These are phyloP conservation scores for Caenorhabditis sp. DNA, from an alignment of 2,888 invertebrate genomes.

Conservation along the genomic window DNA sequence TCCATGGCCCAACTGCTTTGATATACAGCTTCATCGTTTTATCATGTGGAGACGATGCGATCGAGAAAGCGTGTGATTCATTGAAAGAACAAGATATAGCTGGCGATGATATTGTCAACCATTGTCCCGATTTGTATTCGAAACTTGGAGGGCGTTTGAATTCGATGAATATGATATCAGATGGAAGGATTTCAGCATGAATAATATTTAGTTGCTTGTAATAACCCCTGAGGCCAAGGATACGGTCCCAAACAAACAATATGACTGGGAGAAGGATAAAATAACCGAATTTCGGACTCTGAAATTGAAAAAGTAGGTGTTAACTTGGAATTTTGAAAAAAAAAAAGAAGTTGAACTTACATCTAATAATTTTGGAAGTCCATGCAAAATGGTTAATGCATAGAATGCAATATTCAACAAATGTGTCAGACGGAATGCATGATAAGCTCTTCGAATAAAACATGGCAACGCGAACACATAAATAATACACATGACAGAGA, in stretches of 20 bases:
- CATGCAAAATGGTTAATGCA: constrained; percentile 86
- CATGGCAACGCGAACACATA: constrained; percentile 95
- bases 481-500: constrained; percentile 87
- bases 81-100: constrained; percentile 84
- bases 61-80: constrained; percentile 92
- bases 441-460: constrained; percentile 83
- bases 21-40: constrained; percentile 93
- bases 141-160: constrained; percentile 94
- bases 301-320: constrained; percentile 25
- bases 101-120: constrained; percentile 86
- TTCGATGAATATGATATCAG: constrained; percentile 79
- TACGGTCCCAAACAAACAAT: constrained; percentile 88
- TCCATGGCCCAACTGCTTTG: constrained; percentile 85
- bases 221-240: constrained; percentile 74
- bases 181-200: constrained; percentile 90
- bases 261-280: constrained; percentile 91
- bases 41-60: constrained; percentile 94
- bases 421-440: constrained; percentile 83
- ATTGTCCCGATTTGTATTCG: constrained; percentile 78
- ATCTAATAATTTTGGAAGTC: constrained; percentile 87
- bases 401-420: constrained; percentile 87
- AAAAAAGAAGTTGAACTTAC: constrained; percentile 75
- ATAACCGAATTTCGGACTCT: constrained; percentile 85
- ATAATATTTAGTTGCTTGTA: constrained; percentile 82
- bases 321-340: background rate